These are phyloP conservation scores for Rotaria socialis DNA, from an alignment of 2,888 invertebrate species.

Conservation along the genomic window DNA sequence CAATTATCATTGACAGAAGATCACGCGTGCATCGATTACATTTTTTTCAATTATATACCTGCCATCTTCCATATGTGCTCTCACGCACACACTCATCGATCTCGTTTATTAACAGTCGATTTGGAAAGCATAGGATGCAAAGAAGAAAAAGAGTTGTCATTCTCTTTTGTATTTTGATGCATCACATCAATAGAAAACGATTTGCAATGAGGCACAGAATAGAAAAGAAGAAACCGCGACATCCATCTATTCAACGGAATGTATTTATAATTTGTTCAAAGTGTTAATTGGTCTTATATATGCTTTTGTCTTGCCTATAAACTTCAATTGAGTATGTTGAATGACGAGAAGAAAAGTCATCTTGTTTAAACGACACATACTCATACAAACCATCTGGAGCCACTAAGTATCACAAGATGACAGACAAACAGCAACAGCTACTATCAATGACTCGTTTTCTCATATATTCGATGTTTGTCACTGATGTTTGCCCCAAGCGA, in stretches of 20 bases:
- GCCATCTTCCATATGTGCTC: slow-evolving; percentile 25
- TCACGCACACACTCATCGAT: slow-evolving; percentile 13
- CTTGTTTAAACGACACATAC: slow-evolving; percentile 28
- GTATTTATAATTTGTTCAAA: slow-evolving; percentile 21
- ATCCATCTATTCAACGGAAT: slow-evolving; percentile 15
- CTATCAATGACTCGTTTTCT: slow-evolving; percentile 29
- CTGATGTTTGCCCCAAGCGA: slow-evolving; percentile 25
- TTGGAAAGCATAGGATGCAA: slow-evolving; percentile 7
- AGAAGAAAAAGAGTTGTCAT: slow-evolving; percentile 23
- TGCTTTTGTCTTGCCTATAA: slow-evolving; percentile 21
- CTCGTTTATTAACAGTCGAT: slow-evolving; percentile 32
- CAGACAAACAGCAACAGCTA: slow-evolving; percentile 29
- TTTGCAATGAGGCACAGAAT: slow-evolving; percentile 18
- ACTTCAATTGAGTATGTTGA: slow-evolving; percentile 32
- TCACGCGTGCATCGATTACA: slow-evolving; percentile 29
- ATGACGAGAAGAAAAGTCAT: slow-evolving; percentile 32
- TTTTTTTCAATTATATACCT: slow-evolving; percentile 32
- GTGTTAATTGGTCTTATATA: slow-evolving; percentile 26
- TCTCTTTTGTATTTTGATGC: slow-evolving; percentile 26
- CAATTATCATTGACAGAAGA: slow-evolving; percentile 29
- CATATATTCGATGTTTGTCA: slow-evolving; percentile 25
- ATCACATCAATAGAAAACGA: slow-evolving; percentile 30
- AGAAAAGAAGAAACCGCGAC: slow-evolving; percentile 26
- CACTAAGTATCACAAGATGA: slow-evolving; percentile 21
- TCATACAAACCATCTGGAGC: slow-evolving; percentile 32